Evolutionary conservation across 2,888 invertebrate species (phyloP), one percentile per base, ranked within the genome.

Genomic region (Eretmocerus hayati): DNA sequence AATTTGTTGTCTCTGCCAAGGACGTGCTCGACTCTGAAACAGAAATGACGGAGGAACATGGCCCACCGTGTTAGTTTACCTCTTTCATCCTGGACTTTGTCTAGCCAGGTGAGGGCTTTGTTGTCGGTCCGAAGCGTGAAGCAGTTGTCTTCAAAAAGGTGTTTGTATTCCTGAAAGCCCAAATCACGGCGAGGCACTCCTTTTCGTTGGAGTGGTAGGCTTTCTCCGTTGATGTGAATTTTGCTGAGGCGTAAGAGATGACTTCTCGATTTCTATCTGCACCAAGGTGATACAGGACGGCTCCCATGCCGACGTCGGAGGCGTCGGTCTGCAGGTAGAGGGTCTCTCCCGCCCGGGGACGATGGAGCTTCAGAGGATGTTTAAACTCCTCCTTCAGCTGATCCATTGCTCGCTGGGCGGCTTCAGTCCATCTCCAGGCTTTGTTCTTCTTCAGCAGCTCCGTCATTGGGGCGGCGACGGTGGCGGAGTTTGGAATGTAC

Each of bases 51-150:
- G 13, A 43, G 33, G 3, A 36, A 15, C n/a, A 26, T 13, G 1
- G 36, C 35, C 36, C 43, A 43, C 2, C 43, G 36, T 3, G 18
- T 37, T 0, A 56, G 39, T 23, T 58, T 58, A 18, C 45, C 31
- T 8, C 49, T 46, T 6, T 16, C 38, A 22, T 56, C 57, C 37
- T 54, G 53, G 15, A 47, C 39, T 1, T 20, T 26, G 5, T 49
- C 13, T 16, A 58, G 42, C 57, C 59, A 59, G 2, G 48, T 48
- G 3, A 59, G 42, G 6, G 48, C 54, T 4, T 33, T 22, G 40
- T 49, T 58, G 35, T 56, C 56, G 1, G 1, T 57, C 23, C 6
- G 33, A 45, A 23, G 57, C 55, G 5, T 32, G 40, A n/a, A 8
- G 23, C n/a, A n/a, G n/a, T n/a, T n/a, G n/a, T 51, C 51, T n/a